Evolutionary conservation across 1,140 invertebrate genomes (phyloP), one percentile per base, ranked within the genome.

Genomic region (Ceratosolen fusciceps): DNA sequence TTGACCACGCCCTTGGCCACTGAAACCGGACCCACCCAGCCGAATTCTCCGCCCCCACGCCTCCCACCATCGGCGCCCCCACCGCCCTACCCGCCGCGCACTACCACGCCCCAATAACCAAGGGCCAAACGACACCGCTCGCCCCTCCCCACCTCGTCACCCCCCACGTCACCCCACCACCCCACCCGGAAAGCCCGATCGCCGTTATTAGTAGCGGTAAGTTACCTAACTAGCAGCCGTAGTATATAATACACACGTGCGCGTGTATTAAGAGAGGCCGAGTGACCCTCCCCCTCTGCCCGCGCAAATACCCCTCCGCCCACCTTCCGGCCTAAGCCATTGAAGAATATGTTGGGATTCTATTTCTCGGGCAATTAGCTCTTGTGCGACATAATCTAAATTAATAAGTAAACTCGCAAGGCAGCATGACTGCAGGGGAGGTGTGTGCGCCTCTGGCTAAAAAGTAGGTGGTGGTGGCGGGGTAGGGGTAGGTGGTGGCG

Each of bases 401-500:
- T 89, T 89, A 89, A 89, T 89, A 89, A 89, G 86, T 89, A 89
- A 89, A 88, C 78, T 87, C 84, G 83, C 85, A 89, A 88, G 87
- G 52, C 76, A 88, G 80, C 83, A 89, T 87, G 84, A 80, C 76
- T 74, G 26, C 34, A 29, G 75, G 54, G 74, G 85, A 87, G 87
- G 86, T 87, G 80, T 24, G 26, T n/a, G n/a, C n/a, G n/a, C n/a
- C n/a, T n/a, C 29, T 26, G 34, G 24, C 37, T 10, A n/a, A n/a
- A n/a, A n/a, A n/a, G n/a, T n/a, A n/a, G n/a, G n/a, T 10, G 0
- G 54, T 16, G 5, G 7, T 8, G 7, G 43, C 60, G 54, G 29
- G 58, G 24, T 16, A 7, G 43, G 43, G 8, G 43, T 16, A 7
- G 8, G 8, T 77, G 77, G 74, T 83, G 85, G 84, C 87, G 81